Evolutionary conservation across 2,888 invertebrate species (phyloP).

Genomic region (Dendrolimus pini): DNA sequence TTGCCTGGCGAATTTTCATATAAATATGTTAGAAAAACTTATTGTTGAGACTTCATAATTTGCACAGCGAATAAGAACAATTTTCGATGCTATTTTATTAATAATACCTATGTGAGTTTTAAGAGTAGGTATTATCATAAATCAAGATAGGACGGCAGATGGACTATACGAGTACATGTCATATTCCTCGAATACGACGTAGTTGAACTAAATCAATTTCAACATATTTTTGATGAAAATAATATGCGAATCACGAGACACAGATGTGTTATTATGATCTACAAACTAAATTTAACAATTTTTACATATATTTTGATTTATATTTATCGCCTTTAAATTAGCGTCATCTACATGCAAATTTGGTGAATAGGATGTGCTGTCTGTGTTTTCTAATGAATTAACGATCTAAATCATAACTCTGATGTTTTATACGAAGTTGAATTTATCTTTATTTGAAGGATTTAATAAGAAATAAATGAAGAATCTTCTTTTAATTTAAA

Average conservation of each 20-base stretch:
- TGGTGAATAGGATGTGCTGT: background rate
- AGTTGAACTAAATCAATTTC: background rate
- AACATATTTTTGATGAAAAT: constrained; percentile 1
- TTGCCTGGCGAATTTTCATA: too few relatives aligned
- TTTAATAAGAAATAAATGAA: too few relatives aligned
- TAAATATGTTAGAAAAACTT: too few relatives aligned
- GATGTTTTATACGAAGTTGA: too few relatives aligned
- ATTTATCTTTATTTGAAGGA: too few relatives aligned
- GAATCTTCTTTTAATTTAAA: too few relatives aligned
- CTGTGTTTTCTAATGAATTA: too few relatives aligned
- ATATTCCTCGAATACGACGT: constrained; percentile 4
- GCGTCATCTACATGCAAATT: background rate
- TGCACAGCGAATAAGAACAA: too few relatives aligned
- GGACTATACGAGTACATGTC: constrained; percentile 15
- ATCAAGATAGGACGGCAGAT: constrained; percentile 19
- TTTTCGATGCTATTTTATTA: too few relatives aligned
- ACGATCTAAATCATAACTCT: too few relatives aligned
- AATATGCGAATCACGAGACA: constrained; percentile 2
- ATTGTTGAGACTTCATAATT: too few relatives aligned
- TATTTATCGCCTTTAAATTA: background rate
- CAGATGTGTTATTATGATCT: constrained; percentile 5
- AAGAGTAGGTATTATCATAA: constrained; percentile 8
- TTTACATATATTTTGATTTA: background rate
- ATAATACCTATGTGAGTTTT: too few relatives aligned
- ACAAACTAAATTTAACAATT: constrained; percentile 14